Evolutionary conservation across 2,797 vertebrate genomes (phyloP), one percentile per base, ranked within the genome.

Genomic region (Sylvilagus floridanus): DNA sequence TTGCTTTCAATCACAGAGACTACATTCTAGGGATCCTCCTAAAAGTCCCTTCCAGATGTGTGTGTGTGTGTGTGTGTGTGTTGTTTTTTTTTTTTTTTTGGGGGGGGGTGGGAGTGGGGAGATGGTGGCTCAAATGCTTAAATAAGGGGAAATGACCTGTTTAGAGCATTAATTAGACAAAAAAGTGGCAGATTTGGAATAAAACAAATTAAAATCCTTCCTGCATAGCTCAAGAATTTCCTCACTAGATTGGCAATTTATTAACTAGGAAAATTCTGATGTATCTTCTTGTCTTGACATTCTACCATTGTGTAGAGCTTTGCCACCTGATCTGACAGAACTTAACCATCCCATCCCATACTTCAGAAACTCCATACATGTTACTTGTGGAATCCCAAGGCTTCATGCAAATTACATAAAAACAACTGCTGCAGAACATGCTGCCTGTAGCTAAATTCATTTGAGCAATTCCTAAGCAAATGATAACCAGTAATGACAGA

Each of bases 401-500:
- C 54, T 93, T 94, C 88, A 72, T 57, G 35, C 4, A 88, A 86
- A 78, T 95, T 87, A 77, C 87, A 96, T 73, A 95, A 97, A 95
- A 84, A 42, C 82, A 78, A 60, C 78, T 83, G 62, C 10, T 91
- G 35, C 24, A 79, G 60, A 87, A 85, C 77, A 96, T 32, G 92
- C 57, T 88, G 65, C 93, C 75, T 91, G 76, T 69, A 93, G 84
- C 75, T 72, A 95, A 96, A 95, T 79, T 83, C 50, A 92, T 90
- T 82, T 11, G 1, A 88, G 76, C 47, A 81, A 91, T 94, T 88
- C 22, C 85, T 95, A 83, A 68, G 66, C 5, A 62, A 68, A 73
- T 73, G 71, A 28, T 86, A 63, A 17, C 54, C 72, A 78, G 73
- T 57, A 92, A 69, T 30, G 85, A 88, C 37, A 90, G 87, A 96